Conservation (phyloP, 2,797 vertebrate genomes). For the Xenops minutus region DNA sequence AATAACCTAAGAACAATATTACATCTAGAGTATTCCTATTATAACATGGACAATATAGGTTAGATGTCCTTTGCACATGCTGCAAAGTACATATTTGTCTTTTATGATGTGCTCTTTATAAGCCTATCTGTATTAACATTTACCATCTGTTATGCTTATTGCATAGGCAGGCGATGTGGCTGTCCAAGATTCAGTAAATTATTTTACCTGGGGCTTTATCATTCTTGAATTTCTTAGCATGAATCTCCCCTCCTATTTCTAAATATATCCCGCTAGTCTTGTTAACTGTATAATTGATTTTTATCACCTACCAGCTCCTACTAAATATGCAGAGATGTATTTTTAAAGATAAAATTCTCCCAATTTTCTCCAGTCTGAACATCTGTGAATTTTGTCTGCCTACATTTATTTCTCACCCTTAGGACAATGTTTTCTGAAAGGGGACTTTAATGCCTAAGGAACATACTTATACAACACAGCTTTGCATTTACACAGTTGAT, state of each 20-base stretch:
- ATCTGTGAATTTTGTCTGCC: background rate
- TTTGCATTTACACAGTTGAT: background rate
- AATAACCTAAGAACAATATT: background rate
- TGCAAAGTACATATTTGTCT: background rate
- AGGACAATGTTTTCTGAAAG: constrained; percentile 16
- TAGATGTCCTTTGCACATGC: background rate
- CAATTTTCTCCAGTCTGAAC: background rate
- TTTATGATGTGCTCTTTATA: background rate
- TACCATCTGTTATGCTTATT: background rate
- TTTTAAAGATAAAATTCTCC: constrained; percentile 4
- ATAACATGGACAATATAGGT: background rate
- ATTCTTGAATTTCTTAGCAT: background rate
- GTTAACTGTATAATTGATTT: background rate
- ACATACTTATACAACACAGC: background rate
- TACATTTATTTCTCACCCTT: background rate
- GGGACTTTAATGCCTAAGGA: background rate
- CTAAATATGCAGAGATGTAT: background rate
- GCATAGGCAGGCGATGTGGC: background rate
- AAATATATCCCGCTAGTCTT: background rate
- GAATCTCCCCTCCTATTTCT: background rate
- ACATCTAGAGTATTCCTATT: background rate
- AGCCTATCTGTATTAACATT: background rate
- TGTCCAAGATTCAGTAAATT: background rate
- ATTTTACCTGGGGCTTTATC: background rate
- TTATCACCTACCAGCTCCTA: background rate